A percentile compares a stretch with the other conserved stretches of the same genome.
Evolutionary conservation across 2,113 vertebrate species (phyloP).

Genomic region (Actenoides hombroni): DNA sequence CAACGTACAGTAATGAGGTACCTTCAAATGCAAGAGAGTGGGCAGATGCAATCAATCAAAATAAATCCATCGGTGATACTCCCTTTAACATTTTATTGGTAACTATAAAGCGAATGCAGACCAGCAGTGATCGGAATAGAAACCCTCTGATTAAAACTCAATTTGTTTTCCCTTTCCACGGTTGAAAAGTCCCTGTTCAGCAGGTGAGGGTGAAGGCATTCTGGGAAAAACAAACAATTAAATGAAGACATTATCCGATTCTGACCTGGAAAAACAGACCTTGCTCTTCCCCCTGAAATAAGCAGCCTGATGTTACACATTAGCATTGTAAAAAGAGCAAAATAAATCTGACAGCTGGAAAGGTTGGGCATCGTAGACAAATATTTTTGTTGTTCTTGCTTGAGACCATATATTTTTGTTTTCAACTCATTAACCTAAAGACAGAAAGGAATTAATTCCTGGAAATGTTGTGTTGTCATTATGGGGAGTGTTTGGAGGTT

Average conservation of each 20-base stretch:
- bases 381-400: not conserved
- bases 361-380: not conserved
- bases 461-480: not conserved
- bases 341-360: not conserved
- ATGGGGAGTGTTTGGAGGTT: not conserved
- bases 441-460: not conserved
- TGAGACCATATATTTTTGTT: not conserved
- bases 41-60: conserved; percentile 58
- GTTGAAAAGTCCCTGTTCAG: not conserved
- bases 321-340: not conserved
- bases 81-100: conserved; percentile 35
- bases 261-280: not conserved
- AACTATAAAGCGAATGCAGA: not conserved
- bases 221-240: conserved; percentile 24
- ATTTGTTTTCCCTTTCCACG: not conserved
- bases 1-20: not conserved
- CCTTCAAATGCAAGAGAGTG: conserved; percentile 50
- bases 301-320: not conserved
- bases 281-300: not conserved
- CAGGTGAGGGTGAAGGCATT: conserved; percentile 14
- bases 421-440: not conserved
- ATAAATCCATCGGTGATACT: not conserved
- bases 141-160: conserved; percentile 48
- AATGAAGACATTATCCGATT: not conserved
- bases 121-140: conserved; percentile 32